Percentiles rank a stretch among this genome's conserved stretches.
Evolutionary conservation across 2,888 invertebrate genomes (phyloP).

Genomic region (Leucoma salicis): DNA sequence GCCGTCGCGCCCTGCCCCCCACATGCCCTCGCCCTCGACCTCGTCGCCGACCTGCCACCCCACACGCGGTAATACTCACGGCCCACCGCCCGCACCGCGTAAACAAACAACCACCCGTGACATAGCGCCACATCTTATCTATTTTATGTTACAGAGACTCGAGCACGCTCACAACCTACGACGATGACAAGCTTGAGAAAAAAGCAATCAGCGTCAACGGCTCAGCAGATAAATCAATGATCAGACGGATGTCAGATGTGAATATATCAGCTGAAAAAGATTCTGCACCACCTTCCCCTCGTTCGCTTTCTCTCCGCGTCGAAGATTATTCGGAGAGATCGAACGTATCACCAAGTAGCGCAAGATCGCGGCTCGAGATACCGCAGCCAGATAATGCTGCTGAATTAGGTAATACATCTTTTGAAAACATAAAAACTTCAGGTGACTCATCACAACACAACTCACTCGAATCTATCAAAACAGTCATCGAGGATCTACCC

Average conservation of each 20-base stretch:
- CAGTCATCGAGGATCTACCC: constrained; percentile 21
- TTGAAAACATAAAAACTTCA: background rate
- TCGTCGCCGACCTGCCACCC: constrained; percentile 68
- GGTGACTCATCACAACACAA: constrained; percentile 7
- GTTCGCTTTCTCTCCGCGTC: constrained; percentile 62
- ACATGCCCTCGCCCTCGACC: constrained; percentile 56
- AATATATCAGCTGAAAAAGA: constrained; percentile 6
- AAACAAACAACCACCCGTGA: constrained; percentile 24
- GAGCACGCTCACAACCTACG: constrained; percentile 56
- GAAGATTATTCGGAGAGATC: constrained; percentile 66
- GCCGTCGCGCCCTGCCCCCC: constrained; percentile 40
- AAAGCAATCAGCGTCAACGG: constrained; percentile 18
- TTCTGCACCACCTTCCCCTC: constrained; percentile 37
- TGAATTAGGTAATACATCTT: background rate
- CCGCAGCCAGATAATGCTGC: constrained; percentile 9
- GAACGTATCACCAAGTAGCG: constrained; percentile 37
- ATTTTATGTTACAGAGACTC: constrained; percentile 63
- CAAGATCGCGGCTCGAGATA: constrained; percentile 16
- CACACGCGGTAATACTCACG: constrained; percentile 61
- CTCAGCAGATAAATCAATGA: constrained; percentile 5
- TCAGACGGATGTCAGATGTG: constrained; percentile 7
- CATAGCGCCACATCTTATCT: constrained; percentile 11
- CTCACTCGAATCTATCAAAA: constrained; percentile 25
- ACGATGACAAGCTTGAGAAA: constrained; percentile 19
- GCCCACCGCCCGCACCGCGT: constrained; percentile 10